Base-by-base conservation (phyloP, 2,797 vertebrate genomes). In the Meda fulgida region DNA sequence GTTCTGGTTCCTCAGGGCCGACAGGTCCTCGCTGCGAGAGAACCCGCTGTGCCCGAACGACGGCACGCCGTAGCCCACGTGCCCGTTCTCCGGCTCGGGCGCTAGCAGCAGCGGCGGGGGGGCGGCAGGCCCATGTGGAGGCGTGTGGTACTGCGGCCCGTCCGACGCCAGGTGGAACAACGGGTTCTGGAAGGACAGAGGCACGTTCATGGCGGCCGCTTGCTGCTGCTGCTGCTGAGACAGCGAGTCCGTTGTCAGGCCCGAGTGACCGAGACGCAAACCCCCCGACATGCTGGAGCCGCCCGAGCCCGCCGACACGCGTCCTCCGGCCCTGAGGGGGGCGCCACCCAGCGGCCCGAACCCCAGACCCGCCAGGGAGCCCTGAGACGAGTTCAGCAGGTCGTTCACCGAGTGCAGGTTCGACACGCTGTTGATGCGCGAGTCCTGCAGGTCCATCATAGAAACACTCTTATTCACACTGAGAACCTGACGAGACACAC, bases 401-500 rank as follows among this genome's bases (percentile, higher is more conserved):
- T 97, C 97, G 21, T 97, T 97, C 38, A 97, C 96, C 0, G 96
- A 96, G 70, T 97, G 97, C 87, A 99, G 94, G 92, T 98, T 99
- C 87, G 97, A 97, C 78, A 99, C 96, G 93, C 97, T 98, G 95
- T 98, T 98, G 91, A 98, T 97, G 31, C 97, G 96, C 1, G 97
- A 97, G 5, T 98, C 97, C 93, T 99, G 98, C 18, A 99, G 96
- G 91, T 98, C 98, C 96, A 98, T 95, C 98, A 99, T 99, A 81
- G 98, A 99, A 75, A 99, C 97, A 1, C 97, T 98, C 92, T 99
- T 98, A 92, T 98, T 98, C 80, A 98, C 97, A 26, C 97, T 98
- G 88, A 98, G 96, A 89, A 98, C 96, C 95, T 96, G 86, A 81
- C 55, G 78, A 85, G 38, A 84, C 69, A 23, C 80, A 86, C 46